Percentiles rank a stretch among this genome's conserved stretches.
Evolutionary conservation across 2,888 invertebrate species (phyloP).

Genomic region (Parnassius apollo): DNA sequence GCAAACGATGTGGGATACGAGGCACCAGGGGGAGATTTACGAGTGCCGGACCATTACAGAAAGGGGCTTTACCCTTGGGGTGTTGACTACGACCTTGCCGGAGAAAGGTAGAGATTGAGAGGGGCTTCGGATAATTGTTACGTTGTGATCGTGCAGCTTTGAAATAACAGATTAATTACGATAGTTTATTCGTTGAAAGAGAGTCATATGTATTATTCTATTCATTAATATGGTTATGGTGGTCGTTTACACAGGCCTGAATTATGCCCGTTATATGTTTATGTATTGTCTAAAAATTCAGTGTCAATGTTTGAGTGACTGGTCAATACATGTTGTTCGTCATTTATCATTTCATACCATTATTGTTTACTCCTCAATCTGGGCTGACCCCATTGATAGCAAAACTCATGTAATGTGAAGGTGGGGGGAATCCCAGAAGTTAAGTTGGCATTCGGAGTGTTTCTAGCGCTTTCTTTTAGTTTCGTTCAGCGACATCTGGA

Average conservation of each 20-base stretch:
- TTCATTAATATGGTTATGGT: too few species aligned
- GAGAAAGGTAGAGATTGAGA: slow-evolving; percentile 49
- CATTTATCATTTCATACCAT: too few species aligned
- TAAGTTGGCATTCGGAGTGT: too few species aligned
- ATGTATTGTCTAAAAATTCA: neutral
- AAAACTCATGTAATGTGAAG: neutral
- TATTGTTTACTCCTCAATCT: too few species aligned
- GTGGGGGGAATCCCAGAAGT: too few species aligned
- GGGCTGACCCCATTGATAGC: neutral
- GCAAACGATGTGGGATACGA: slow-evolving; percentile 57
- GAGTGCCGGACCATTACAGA: slow-evolving; percentile 66
- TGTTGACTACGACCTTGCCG: slow-evolving; percentile 59
- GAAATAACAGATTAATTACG: neutral
- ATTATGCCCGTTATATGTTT: neutral
- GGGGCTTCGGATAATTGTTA: slow-evolving; percentile 19
- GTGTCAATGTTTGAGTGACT: too few species aligned
- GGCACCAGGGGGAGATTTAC: slow-evolving; percentile 47
- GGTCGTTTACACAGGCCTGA: too few species aligned
- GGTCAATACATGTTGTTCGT: too few species aligned
- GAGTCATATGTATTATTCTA: too few species aligned
- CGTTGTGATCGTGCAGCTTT: slow-evolving; percentile 23
- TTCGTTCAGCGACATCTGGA: too few species aligned
- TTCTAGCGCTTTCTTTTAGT: too few species aligned
- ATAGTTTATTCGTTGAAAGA: too few species aligned
- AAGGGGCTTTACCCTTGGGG: slow-evolving; percentile 58